Evolutionary conservation across 1,140 invertebrate species (phyloP).

Genomic region (Latrodectus geometricus): DNA sequence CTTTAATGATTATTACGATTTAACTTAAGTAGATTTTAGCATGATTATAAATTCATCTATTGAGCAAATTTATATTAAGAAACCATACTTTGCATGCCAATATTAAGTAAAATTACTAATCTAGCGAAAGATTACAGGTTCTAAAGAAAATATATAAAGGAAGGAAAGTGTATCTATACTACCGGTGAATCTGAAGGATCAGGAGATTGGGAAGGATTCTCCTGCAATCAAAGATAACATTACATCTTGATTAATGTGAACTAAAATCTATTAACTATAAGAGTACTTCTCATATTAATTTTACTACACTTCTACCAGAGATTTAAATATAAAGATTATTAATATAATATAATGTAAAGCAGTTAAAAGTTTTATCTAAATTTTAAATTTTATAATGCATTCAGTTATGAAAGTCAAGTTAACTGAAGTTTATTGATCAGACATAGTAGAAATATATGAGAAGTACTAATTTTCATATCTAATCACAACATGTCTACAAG

Average conservation of each 20-base stretch:
- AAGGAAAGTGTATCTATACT: constrained; percentile 60
- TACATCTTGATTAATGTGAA: constrained; percentile 40
- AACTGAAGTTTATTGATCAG: too few relatives aligned
- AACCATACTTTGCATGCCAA: constrained; percentile 52
- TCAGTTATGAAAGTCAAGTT: too few relatives aligned
- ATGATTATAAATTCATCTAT: too few relatives aligned
- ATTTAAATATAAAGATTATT: background rate
- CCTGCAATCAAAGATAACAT: constrained; percentile 71
- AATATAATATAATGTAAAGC: too few relatives aligned
- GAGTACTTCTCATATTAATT: background rate
- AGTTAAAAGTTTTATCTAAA: too few relatives aligned
- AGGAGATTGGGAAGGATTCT: constrained; percentile 74
- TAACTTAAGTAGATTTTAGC: too few relatives aligned
- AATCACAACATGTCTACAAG: background rate
- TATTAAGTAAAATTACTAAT: constrained; percentile 27
- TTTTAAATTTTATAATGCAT: too few relatives aligned
- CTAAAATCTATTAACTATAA: constrained; percentile 20
- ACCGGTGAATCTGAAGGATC: constrained; percentile 64
- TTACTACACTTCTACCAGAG: background rate
- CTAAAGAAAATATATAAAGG: constrained; percentile 42
- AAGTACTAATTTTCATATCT: background rate
- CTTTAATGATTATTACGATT: too few relatives aligned
- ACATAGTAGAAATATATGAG: background rate
- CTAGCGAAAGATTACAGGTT: constrained; percentile 35
- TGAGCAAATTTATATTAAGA: background rate